These are phyloP conservation scores for Phainopepla nitens DNA, from an alignment of 2,113 vertebrate genomes.

Conservation along the genomic window DNA sequence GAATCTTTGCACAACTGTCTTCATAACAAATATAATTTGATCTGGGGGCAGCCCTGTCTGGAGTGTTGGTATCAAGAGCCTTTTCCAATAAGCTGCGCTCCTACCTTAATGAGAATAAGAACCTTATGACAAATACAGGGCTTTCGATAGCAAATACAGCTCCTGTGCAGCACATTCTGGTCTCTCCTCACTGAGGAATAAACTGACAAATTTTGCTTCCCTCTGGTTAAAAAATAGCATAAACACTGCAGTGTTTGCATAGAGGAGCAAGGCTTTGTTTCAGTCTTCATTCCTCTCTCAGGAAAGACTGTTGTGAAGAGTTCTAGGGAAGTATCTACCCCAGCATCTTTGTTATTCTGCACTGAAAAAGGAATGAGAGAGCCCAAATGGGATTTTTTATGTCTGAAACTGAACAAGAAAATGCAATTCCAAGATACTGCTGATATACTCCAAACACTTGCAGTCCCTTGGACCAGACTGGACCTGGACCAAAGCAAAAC, in stretches of 20 bases:
- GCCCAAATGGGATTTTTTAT: background rate
- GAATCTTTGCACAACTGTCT: slow-evolving; percentile 26
- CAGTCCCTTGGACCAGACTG: background rate
- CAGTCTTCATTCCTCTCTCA: background rate
- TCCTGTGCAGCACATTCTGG: background rate
- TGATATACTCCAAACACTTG: background rate
- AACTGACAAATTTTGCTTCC: background rate
- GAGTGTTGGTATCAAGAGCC: background rate
- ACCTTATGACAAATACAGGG: background rate
- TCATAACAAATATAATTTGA: slow-evolving; percentile 44
- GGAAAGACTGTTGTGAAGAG: background rate
- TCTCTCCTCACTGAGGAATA: background rate
- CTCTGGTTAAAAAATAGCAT: background rate
- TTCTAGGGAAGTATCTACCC: background rate
- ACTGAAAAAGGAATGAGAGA: background rate
- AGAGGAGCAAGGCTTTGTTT: background rate
- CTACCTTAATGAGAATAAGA: slow-evolving; percentile 13
- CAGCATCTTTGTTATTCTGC: background rate
- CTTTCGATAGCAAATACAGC: background rate
- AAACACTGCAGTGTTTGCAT: background rate
- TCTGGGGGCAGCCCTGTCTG: slow-evolving; percentile 28
- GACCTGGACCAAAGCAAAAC: background rate
- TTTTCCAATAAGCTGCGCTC: slow-evolving; percentile 13
- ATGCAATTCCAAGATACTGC: background rate
- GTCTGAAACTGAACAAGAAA: background rate